A percentile compares a stretch with the other conserved stretches of the same genome.
Conservation (phyloP, 1,140 invertebrate genomes). For the Atta cephalotes region DNA sequence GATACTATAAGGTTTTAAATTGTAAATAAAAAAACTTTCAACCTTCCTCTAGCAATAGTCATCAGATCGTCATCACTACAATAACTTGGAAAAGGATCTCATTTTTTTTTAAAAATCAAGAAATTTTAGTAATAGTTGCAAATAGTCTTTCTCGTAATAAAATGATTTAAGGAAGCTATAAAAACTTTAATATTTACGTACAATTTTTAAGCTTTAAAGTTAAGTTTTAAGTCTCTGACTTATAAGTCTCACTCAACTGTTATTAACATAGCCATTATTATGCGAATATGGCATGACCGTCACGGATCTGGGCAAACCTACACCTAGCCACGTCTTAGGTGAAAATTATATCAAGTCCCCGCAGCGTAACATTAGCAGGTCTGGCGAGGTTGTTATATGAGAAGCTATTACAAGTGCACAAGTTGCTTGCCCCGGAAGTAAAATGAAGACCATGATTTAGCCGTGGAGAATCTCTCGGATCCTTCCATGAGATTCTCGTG, state of each 20-base stretch:
- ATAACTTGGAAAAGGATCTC: too few relatives aligned
- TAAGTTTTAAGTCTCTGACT: neutral
- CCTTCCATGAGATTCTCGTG: constrained; percentile 15
- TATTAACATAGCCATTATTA: constrained; percentile 6
- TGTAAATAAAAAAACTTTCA: too few relatives aligned
- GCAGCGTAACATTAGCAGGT: neutral
- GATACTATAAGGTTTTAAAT: too few relatives aligned
- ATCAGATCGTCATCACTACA: too few relatives aligned
- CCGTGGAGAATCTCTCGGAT: constrained; percentile 2
- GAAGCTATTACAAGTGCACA: constrained; percentile 39
- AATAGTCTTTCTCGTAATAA: neutral
- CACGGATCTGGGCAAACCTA: neutral
- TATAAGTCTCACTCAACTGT: neutral
- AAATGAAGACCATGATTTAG: constrained; percentile 58
- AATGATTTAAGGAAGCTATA: neutral
- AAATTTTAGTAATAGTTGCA: neutral
- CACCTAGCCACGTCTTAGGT: neutral
- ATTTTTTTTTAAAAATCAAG: too few relatives aligned
- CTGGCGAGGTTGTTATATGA: constrained; percentile 30
- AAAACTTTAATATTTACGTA: neutral
- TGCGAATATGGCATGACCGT: constrained; percentile 7
- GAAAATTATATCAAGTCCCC: constrained; percentile 38
- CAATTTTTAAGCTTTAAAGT: neutral
- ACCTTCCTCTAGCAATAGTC: too few relatives aligned
- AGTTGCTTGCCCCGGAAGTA: constrained; percentile 31